Conservation (phyloP, 2,113 vertebrate species). For the Nesoenas mayeri region DNA sequence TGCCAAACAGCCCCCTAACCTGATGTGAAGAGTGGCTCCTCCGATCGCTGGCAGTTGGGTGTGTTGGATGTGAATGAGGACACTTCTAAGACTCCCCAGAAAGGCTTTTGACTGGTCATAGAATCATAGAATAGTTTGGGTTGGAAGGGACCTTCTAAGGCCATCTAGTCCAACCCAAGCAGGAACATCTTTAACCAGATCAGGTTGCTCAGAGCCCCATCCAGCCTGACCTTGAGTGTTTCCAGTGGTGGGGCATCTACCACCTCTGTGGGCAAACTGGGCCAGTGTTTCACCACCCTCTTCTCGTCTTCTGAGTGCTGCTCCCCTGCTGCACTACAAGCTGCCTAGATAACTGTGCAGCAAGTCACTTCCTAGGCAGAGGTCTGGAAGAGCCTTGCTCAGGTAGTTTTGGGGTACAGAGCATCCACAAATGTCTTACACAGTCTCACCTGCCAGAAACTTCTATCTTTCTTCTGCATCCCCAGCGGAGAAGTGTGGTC, state of each 20-base stretch:
- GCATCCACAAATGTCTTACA: background rate
- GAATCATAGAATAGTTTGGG: too few species aligned
- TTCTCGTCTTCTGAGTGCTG: background rate
- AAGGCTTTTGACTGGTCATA: background rate
- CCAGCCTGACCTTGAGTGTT: too few species aligned
- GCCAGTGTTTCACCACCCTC: too few species aligned
- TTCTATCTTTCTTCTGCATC: background rate
- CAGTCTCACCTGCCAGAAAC: background rate
- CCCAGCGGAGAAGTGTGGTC: rapidly evolving
- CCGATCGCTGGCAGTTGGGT: background rate
- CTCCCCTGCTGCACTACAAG: background rate
- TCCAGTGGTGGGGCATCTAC: too few species aligned
- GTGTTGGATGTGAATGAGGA: background rate
- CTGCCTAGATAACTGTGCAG: background rate
- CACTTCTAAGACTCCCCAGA: background rate
- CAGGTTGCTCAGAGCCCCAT: too few species aligned
- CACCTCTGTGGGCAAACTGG: too few species aligned
- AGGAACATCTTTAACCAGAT: too few species aligned
- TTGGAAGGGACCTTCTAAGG: too few species aligned
- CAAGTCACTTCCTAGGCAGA: background rate
- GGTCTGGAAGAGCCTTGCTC: background rate
- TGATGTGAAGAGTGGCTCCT: rapidly evolving
- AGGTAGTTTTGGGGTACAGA: background rate
- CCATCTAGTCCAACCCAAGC: too few species aligned
- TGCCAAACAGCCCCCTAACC: background rate